Evolutionary conservation across 2,888 invertebrate species (phyloP).

Genomic region (Heliconius ismenius): DNA sequence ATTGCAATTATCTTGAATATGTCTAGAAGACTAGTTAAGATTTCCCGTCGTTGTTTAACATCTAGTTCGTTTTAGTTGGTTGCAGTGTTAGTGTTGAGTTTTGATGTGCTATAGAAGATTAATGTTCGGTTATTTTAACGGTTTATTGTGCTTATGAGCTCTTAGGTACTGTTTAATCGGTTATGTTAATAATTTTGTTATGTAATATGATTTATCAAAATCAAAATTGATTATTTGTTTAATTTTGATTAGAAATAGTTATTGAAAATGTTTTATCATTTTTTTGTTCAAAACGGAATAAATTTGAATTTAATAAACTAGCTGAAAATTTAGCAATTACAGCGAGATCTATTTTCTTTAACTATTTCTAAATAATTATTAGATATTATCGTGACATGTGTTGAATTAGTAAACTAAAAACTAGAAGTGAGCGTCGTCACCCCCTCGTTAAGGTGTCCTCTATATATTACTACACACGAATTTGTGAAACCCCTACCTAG

Average conservation of each 20-base stretch:
- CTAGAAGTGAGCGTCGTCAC: slow-evolving; percentile 46
- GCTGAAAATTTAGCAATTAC: background rate
- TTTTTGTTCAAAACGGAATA: background rate
- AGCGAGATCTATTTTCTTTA: background rate
- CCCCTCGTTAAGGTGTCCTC: slow-evolving; percentile 53
- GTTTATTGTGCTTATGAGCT: background rate
- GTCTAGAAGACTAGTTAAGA: slow-evolving; percentile 21
- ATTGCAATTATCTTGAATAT: slow-evolving; percentile 5
- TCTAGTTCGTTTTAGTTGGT: slow-evolving; percentile 37
- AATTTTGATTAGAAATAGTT: background rate
- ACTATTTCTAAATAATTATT: background rate
- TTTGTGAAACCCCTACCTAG: background rate
- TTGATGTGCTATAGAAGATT: slow-evolving; percentile 20
- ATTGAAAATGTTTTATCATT: background rate
- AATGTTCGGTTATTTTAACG: slow-evolving; percentile 13
- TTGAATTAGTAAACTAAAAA: slow-evolving; percentile 3
- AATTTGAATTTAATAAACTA: background rate
- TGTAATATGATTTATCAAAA: slow-evolving; percentile 13
- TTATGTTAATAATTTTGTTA: slow-evolving; percentile 26
- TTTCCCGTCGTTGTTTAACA: slow-evolving; percentile 30
- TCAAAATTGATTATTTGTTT: slow-evolving; percentile 11
- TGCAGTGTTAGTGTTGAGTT: slow-evolving; percentile 27
- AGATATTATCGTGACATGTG: background rate
- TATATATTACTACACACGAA: background rate
- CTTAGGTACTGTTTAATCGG: slow-evolving; percentile 14